phyloP scores from a whole-genome alignment of 1,140 invertebrate species.

The Mesaphorura yosii region DNA sequence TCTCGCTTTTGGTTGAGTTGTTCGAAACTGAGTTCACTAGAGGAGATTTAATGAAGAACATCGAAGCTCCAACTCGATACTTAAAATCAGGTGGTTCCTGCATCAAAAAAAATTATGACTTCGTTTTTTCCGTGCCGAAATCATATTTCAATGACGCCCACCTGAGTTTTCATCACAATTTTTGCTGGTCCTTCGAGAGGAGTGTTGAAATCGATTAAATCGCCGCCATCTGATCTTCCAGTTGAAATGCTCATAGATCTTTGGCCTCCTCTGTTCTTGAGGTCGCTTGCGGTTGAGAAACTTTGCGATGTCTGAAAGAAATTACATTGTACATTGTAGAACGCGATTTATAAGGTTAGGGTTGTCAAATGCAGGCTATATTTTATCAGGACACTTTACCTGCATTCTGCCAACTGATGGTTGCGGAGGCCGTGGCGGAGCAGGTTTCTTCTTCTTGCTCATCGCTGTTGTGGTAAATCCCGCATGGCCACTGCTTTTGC shows the following conservation, averaged over 20 bases:
- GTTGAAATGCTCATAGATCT: too few species aligned
- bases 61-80: constrained; percentile 26
- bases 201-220: constrained; percentile 24
- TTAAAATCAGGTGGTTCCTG: constrained; percentile 20
- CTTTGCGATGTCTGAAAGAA: constrained; percentile 16
- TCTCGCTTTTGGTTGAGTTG: not conserved
- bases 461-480: too few species aligned
- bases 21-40: constrained; percentile 18
- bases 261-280: too few species aligned
- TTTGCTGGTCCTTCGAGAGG: constrained; percentile 10
- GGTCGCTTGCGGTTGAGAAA: constrained; percentile 10
- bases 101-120: not conserved
- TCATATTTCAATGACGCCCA: not conserved
- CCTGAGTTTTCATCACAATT: not conserved
- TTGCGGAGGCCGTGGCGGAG: constrained; percentile 17
- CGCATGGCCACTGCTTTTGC: too few species aligned
- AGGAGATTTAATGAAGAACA: constrained; percentile 27
- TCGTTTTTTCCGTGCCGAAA: not conserved
- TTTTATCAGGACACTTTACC: too few species aligned
- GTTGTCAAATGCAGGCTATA: too few species aligned
- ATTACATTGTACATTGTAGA: constrained; percentile 2
- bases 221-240: too few species aligned
- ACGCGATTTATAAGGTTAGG: too few species aligned
- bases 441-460: constrained; percentile 12
- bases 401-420: too few species aligned